phyloP scores from a whole-genome alignment of 2,113 vertebrate species.

The Pagrus major region DNA sequence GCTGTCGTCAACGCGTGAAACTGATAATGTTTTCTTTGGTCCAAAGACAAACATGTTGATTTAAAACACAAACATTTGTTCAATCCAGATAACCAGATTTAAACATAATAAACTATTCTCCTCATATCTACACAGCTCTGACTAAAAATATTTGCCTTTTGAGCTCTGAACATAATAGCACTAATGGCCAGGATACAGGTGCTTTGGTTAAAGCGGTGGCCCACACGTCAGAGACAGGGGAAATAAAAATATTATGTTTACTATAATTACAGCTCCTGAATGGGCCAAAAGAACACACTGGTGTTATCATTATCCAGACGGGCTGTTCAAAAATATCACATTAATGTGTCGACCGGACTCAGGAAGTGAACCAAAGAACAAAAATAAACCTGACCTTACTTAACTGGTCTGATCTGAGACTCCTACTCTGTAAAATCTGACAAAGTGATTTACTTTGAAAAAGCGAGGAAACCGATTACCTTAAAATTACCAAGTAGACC shows the following conservation, averaged over 20 bases:
- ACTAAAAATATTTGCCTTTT: constrained; percentile 51
- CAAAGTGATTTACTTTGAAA: no score
- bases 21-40: constrained; percentile 23
- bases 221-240: constrained; percentile 43
- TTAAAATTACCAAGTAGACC: no score
- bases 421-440: background rate
- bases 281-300: constrained; percentile 49
- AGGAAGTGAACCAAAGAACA: constrained; percentile 64
- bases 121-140: background rate
- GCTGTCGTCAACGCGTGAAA: no score
- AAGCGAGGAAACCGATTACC: no score
- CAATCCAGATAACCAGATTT: background rate
- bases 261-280: constrained; percentile 62
- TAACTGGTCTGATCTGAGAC: constrained; percentile 25
- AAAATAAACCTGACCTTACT: constrained; percentile 61
- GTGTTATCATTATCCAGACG: constrained; percentile 48
- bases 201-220: constrained; percentile 48
- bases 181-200: constrained; percentile 78
- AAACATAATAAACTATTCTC: constrained; percentile 29
- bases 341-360: constrained; percentile 29
- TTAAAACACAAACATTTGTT: constrained; percentile 8
- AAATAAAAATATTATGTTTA: constrained; percentile 76
- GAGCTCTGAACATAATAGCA: constrained; percentile 21
- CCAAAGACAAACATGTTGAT: background rate
- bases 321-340: constrained; percentile 60